Base-by-base conservation (phyloP, 2,888 invertebrate genomes). In the Tricholauxania praeusta region DNA sequence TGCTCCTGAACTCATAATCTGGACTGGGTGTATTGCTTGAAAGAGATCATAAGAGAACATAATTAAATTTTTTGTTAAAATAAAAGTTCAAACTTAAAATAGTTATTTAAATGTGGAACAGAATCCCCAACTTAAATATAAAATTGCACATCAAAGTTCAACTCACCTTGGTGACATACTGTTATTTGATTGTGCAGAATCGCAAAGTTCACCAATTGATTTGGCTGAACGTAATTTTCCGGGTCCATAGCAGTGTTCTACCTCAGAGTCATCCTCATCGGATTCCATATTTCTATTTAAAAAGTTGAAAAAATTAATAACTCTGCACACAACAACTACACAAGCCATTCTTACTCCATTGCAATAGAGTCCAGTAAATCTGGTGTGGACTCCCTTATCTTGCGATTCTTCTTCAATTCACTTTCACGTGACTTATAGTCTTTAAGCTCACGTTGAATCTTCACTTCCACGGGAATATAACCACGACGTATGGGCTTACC, bases 371-470 rank as follows among this genome's bases (percentile, higher is more conserved):
- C 91, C 80, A 92, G 88, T 67, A 91, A 85, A 85, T 91, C 90
- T 1, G 91, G 89, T 75, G 93, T 93, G 70, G 91, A 91, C 47
- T 90, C 89, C 73, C 90, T 87, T 74, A 90, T 87, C 84, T 91
- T 90, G 76, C 93, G 89, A 88, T 91, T 89, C 78, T 90, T 89
- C 90, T 94, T 93, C 59, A 95, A 88, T 82, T 95, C 95, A 77
- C 93, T 92, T 82, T 95, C 95, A 71, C 95, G 89, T 77, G 91
- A 91, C 82, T 94, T 93, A 91, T 96, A 93, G 81, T 96, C 96
- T 82, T 92, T 90, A 67, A 97, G 88, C 86, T 97, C 97, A 76
- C 92, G 92, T 82, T 95, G 94, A 80, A 97, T 96, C 87, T 95
- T 95, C 81, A 95, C 93, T 84, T 96, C 96, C 3, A 96, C 95